Conservation (phyloP, 2,888 invertebrate species). For the Seladonia tumulorum region DNA sequence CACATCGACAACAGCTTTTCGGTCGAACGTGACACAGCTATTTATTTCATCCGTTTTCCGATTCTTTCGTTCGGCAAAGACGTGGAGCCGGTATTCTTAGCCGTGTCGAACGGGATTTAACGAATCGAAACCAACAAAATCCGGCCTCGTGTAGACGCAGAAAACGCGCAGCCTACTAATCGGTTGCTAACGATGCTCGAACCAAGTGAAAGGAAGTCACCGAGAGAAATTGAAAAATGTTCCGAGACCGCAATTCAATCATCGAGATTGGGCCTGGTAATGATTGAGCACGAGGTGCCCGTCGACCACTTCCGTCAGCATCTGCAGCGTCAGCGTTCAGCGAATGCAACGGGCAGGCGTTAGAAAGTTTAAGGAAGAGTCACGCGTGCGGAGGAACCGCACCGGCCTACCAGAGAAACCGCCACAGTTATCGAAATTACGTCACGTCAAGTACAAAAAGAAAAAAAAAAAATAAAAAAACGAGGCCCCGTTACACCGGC, state of each 20-base stretch:
- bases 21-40: too few species aligned
- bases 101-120: not conserved
- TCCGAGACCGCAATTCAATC: not conserved
- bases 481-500: not conserved
- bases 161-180: not conserved
- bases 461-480: constrained; percentile 12
- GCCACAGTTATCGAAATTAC: constrained; percentile 67
- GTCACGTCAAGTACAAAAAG: constrained; percentile 43
- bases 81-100: not conserved
- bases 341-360: constrained; percentile 7
- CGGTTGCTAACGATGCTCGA: not conserved
- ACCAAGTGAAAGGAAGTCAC: not conserved
- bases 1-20: too few species aligned
- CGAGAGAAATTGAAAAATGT: not conserved
- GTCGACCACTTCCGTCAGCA: constrained; percentile 30
- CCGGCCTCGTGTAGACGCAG: not conserved
- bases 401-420: constrained; percentile 63
- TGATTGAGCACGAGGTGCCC: not conserved
- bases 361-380: constrained; percentile 66
- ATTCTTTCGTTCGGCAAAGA: not conserved
- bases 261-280: not conserved
- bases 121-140: not conserved
- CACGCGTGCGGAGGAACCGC: constrained; percentile 35
- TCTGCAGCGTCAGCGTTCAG: not conserved
- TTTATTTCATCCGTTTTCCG: not conserved